Evolutionary conservation across 92 coral and sea anemone species (phyloP).

Genomic region (Muricea muricata): DNA sequence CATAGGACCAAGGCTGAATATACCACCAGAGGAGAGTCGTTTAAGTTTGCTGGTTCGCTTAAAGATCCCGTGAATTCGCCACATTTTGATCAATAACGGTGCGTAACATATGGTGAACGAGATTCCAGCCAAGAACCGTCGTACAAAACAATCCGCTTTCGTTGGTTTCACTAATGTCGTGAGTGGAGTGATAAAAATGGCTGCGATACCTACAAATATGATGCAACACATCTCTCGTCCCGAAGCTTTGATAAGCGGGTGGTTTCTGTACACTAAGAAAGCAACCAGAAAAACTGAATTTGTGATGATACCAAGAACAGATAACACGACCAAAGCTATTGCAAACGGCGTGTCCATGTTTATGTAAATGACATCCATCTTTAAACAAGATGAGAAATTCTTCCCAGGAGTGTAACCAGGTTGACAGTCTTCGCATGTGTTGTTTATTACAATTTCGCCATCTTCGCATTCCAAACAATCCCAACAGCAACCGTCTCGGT

Average conservation of each 20-base stretch:
- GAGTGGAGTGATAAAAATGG: slow-evolving; percentile 71
- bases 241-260: slow-evolving; percentile 49
- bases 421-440: slow-evolving; percentile 74
- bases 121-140: slow-evolving; percentile 58
- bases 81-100: slow-evolving; percentile 21
- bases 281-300: slow-evolving; percentile 43
- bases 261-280: slow-evolving; percentile 65
- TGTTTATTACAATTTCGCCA: slow-evolving; percentile 59
- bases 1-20: slow-evolving; percentile 18
- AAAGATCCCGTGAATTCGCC: slow-evolving; percentile 41
- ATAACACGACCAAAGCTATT: slow-evolving; percentile 42
- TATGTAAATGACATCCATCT: slow-evolving; percentile 68
- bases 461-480: slow-evolving; percentile 29
- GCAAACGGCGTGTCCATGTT: slow-evolving; percentile 54
- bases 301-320: slow-evolving; percentile 55
- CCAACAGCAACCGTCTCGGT: slow-evolving; percentile 45
- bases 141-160: slow-evolving; percentile 52
- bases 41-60: slow-evolving; percentile 5
- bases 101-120: slow-evolving; percentile 49
- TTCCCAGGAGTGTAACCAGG: slow-evolving; percentile 70
- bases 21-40: background rate
- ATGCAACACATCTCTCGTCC: slow-evolving; percentile 58
- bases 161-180: slow-evolving; percentile 66
- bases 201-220: slow-evolving; percentile 69
- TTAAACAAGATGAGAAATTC: slow-evolving; percentile 63